These are phyloP conservation scores for Calidris pugnax DNA, from an alignment of 2,113 vertebrate genomes.

Conservation along the genomic window DNA sequence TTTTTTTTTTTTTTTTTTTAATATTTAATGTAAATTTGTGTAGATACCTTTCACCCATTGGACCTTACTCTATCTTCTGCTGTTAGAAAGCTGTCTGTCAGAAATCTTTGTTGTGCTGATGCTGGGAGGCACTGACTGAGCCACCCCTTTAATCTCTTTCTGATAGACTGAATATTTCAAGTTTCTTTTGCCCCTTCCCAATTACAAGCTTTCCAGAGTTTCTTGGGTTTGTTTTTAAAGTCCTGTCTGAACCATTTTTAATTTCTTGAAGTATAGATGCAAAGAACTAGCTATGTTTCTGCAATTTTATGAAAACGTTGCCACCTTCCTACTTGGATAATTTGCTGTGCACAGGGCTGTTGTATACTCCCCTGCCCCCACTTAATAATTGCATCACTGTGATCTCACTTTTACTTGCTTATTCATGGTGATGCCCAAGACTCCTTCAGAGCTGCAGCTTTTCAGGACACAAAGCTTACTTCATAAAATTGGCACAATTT, in stretches of 20 bases:
- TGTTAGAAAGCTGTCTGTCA: neutral
- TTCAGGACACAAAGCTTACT: neutral
- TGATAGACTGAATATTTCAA: neutral
- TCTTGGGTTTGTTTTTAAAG: neutral
- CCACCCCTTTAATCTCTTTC: neutral
- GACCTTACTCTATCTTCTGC: neutral
- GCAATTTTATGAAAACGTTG: neutral
- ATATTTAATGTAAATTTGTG: neutral
- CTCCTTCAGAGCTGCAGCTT: neutral
- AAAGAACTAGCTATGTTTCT: neutral
- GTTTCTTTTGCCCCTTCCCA: neutral
- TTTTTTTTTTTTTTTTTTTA: neutral
- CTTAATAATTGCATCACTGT: neutral
- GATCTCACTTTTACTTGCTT: neutral
- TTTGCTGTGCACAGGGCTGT: neutral
- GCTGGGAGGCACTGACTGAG: neutral
- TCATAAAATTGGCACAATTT: neutral
- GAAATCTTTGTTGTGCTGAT: neutral
- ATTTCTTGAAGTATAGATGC: neutral
- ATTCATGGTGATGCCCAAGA: neutral
- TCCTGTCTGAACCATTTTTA: neutral
- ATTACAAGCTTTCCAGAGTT: neutral
- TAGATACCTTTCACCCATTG: neutral
- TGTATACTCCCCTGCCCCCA: neutral
- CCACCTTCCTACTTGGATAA: neutral